Conservation (phyloP, 2,113 vertebrate species). For the Casuarius casuarius region DNA sequence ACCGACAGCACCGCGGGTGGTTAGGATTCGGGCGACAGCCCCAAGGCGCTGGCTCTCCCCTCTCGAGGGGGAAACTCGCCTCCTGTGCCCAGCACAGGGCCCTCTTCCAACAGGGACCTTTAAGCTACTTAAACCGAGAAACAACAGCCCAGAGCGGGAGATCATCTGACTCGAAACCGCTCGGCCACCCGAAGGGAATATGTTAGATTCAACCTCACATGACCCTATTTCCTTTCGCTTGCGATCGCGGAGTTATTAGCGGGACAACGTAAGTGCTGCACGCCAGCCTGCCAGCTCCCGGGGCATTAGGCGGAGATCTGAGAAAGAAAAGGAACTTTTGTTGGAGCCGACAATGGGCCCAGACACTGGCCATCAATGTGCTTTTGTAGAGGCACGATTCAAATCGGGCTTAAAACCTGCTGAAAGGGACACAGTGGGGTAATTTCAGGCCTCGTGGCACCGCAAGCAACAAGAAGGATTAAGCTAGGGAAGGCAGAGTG, state of each 20-base stretch:
- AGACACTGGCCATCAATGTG: fast-evolving
- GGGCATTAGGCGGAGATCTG: neutral
- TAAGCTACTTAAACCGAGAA: neutral
- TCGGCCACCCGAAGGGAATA: neutral
- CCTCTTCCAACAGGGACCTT: neutral
- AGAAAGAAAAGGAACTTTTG: neutral
- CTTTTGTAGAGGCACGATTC: neutral
- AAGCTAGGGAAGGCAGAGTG: fast-evolving
- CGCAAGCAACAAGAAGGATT: fast-evolving
- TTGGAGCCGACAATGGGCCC: neutral
- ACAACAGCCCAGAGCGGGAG: neutral
- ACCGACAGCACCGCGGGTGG: fast-evolving
- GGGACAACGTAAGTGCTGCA: neutral
- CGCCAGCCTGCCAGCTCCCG: neutral
- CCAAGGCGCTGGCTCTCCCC: neutral
- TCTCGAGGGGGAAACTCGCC: neutral
- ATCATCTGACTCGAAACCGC: neutral
- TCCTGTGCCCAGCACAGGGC: neutral
- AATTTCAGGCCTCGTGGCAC: neutral
- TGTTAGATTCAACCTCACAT: neutral
- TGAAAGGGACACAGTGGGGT: fast-evolving
- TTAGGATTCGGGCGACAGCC: neutral
- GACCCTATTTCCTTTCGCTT: neutral
- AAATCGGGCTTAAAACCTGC: neutral
- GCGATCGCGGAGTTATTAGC: neutral